Evolutionary conservation across 2,113 vertebrate species (phyloP), one percentile per base, ranked within the genome.

Genomic region (Cochlearius cochlearius): DNA sequence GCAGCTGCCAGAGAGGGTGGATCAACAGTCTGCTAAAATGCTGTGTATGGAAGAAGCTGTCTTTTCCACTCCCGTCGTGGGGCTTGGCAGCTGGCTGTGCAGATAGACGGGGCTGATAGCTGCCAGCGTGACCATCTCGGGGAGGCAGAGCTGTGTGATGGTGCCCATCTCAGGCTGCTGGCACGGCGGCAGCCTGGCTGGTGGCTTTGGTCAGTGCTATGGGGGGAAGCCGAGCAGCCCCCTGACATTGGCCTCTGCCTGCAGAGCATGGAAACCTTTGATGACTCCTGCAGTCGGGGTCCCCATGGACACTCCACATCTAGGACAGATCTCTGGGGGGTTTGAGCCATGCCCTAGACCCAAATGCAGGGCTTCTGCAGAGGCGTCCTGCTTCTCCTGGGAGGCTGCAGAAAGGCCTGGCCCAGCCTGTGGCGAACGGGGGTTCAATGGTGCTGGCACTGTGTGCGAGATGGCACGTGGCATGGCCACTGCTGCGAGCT

Each of bases 51-150:
- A 38, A 38, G 34, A 55, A 43, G 36, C 60, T 88, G 47, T 53
- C 17, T 26, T 49, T 64, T 56, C 49, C 7, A 4, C n/a, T 71
- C 19, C 50, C 2, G 0, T 14, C 12, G 0, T 16, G 53, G 29
- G 39, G 43, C 50, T 62, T 30, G 60, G 45, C 18, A 4, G 0
- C 21, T 0, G 2, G 12, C 68, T 34, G 4, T 3, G 3, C 21
- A 5, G 22, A 17, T 2, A 9, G 20, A 15, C 47, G 8, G 39
- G 50, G 53, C 68, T 1, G 1, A 30, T 63, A 72, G 21, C 1
- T 2, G 43, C 41, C 53, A 32, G 17, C 0, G 3, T 53, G 71
- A 13, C 47, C 15, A 1, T 12, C 23, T 17, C 4, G 1, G n/a
- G 38, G 30, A 38, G 26, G 39, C 86, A 89, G 63, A 66, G 39